Percentiles rank a stretch among this genome's conserved stretches.
Evolutionary conservation across 2,888 invertebrate species (phyloP).

Genomic region (Neoitamus cyanurus): DNA sequence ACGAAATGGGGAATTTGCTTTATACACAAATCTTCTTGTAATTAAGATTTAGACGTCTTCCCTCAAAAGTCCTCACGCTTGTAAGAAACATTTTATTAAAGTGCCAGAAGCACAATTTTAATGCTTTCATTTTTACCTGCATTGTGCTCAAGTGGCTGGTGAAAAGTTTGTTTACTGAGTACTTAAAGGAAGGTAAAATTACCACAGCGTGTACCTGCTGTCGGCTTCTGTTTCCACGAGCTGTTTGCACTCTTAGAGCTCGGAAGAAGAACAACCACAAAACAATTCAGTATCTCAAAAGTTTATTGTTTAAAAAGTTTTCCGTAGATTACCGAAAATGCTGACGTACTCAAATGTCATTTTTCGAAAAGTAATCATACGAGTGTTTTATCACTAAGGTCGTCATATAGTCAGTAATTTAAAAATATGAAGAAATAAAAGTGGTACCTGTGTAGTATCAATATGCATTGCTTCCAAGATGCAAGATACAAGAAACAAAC

Average conservation of each 20-base stretch:
- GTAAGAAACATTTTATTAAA: conserved; percentile 30
- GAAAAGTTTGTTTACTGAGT: background rate
- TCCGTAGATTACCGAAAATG: background rate
- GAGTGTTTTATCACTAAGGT: too few species aligned
- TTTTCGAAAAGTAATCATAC: too few species aligned
- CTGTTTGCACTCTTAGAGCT: background rate
- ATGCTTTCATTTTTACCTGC: background rate
- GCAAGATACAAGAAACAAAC: too few species aligned
- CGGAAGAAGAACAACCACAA: background rate
- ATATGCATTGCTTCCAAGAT: too few species aligned
- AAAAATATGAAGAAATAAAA: too few species aligned
- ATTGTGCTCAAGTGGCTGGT: conserved; percentile 1
- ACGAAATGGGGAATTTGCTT: background rate
- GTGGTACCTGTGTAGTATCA: too few species aligned
- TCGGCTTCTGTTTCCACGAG: background rate
- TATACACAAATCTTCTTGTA: conserved; percentile 28
- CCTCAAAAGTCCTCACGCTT: background rate
- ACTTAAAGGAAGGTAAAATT: background rate
- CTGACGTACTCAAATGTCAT: too few species aligned
- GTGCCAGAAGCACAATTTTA: background rate
- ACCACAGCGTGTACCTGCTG: background rate
- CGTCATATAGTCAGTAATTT: too few species aligned
- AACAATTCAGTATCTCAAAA: background rate
- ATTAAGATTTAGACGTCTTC: conserved; percentile 24
- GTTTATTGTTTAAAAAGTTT: background rate